phyloP scores from a whole-genome alignment of 1,140 invertebrate species.

The Drosophila bocki region DNA sequence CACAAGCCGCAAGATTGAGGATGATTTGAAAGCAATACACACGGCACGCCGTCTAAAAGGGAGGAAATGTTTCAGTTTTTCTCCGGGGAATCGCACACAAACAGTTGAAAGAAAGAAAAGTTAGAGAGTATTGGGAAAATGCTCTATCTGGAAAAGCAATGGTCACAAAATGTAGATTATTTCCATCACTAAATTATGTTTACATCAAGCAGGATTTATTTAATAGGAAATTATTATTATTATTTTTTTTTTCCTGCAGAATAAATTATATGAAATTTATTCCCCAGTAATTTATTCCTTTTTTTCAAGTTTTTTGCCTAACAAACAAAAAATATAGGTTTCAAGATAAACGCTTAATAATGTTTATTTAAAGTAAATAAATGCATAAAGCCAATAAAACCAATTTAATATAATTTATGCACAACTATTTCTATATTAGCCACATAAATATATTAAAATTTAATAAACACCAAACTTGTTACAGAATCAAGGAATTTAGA shows the following conservation, averaged over 20 bases:
- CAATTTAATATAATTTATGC: not conserved
- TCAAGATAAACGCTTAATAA: not conserved
- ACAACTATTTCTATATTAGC: not conserved
- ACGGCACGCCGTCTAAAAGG: constrained; percentile 8
- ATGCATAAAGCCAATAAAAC: not conserved
- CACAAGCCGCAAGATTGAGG: constrained; percentile 38
- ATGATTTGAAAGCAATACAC: constrained; percentile 51
- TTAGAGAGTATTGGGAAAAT: not conserved
- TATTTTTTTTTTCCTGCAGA: not conserved
- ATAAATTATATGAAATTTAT: not conserved
- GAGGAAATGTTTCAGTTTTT: constrained; percentile 12
- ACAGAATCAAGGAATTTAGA: too few relatives aligned
- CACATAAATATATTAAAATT: not conserved
- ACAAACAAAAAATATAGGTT: not conserved
- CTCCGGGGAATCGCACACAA: not conserved
- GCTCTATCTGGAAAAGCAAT: not conserved
- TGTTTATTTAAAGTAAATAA: not conserved
- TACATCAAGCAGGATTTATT: not conserved
- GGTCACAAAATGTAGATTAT: not conserved
- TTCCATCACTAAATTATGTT: not conserved
- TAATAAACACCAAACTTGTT: not conserved
- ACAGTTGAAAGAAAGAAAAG: not conserved
- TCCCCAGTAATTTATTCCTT: too few relatives aligned
- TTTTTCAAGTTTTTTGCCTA: not conserved
- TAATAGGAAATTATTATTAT: not conserved